These are phyloP conservation scores for Xylocopa sonorina DNA, from an alignment of 1,140 invertebrate species.

Conservation along the genomic window DNA sequence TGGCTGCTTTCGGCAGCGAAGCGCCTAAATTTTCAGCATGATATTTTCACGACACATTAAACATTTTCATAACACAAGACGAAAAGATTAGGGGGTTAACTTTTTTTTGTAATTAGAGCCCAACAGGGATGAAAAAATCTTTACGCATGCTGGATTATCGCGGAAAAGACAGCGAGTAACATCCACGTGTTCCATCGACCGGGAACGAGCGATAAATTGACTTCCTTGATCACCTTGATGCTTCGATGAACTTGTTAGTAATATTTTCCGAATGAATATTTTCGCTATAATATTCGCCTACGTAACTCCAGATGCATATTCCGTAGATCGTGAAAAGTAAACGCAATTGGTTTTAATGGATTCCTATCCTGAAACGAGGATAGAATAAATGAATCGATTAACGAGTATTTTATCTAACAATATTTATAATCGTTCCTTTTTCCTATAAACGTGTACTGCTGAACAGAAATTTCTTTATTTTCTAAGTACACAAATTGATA, in stretches of 20 bases:
- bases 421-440: no score
- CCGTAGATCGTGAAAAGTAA: conserved; percentile 17
- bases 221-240: conserved; percentile 49
- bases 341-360: not conserved
- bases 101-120: no score
- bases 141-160: not conserved
- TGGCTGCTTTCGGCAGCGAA: no score
- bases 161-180: not conserved
- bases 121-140: no score
- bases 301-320: conserved; percentile 7
- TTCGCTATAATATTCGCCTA: conserved; percentile 25
- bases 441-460: no score
- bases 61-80: no score
- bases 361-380: not conserved
- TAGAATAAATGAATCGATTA: not conserved
- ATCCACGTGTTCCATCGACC: conserved; percentile 3
- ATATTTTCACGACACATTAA: no score
- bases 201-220: conserved; percentile 15
- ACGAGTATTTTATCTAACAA: not conserved
- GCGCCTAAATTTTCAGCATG: no score
- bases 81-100: no score
- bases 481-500: not conserved
- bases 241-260: conserved; percentile 9
- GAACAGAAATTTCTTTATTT: no score
- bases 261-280: conserved; percentile 1